These are phyloP conservation scores for Notiomystis cincta DNA, from an alignment of 2,113 vertebrate species.

Conservation along the genomic window DNA sequence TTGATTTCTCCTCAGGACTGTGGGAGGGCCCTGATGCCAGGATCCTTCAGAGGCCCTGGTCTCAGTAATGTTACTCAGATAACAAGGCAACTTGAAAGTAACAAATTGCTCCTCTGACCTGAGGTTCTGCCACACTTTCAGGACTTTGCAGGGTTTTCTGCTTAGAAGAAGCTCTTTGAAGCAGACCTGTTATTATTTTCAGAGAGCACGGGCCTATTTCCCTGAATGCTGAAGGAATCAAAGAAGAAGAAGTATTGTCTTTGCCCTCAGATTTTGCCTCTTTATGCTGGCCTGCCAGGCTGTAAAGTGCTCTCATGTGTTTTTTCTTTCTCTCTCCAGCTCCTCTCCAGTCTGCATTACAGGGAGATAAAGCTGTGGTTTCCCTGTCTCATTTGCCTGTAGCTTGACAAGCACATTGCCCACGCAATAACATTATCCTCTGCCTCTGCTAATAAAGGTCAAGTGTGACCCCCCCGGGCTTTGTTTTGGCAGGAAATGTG, in stretches of 20 bases:
- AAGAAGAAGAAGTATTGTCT: neutral
- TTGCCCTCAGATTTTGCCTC: neutral
- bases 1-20: neutral
- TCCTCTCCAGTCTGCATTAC: neutral
- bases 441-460: neutral
- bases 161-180: neutral
- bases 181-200: neutral
- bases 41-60: neutral
- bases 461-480: neutral
- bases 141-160: neutral
- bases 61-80: neutral
- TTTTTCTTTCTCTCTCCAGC: neutral
- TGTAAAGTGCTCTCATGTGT: neutral
- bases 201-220: neutral
- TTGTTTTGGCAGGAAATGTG: neutral
- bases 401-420: no score
- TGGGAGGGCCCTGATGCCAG: neutral
- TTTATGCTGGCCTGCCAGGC: neutral
- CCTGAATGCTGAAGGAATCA: neutral
- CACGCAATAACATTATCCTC: neutral
- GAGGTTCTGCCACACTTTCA: neutral
- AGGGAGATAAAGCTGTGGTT: neutral
- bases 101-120: neutral
- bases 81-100: neutral
- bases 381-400: neutral